A percentile compares a stretch with the other conserved stretches of the same genome.
Conservation (phyloP, 2,888 invertebrate species). For the Allacma fusca region DNA sequence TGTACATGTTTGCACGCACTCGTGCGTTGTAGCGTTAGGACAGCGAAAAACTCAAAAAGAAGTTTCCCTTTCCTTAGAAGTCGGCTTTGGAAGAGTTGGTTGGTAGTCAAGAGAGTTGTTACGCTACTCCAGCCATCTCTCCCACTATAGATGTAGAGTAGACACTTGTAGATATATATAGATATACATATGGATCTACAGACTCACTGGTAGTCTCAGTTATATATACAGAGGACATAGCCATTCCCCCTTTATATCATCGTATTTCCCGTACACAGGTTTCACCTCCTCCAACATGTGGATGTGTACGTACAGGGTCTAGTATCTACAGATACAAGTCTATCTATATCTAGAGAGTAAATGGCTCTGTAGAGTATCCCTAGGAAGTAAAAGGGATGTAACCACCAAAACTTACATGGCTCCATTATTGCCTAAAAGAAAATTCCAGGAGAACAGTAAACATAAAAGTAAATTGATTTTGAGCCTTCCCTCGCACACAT, state of each 20-base stretch:
- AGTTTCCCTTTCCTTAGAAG: constrained; percentile 5
- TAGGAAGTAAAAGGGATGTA: too few species aligned
- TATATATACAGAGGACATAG: too few species aligned
- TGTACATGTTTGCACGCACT: constrained; percentile 34
- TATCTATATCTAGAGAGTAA: too few species aligned
- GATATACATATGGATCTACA: too few species aligned
- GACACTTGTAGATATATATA: too few species aligned
- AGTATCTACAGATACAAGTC: too few species aligned
- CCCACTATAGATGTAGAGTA: too few species aligned
- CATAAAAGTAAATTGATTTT: constrained; percentile 42
- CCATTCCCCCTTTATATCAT: not conserved
- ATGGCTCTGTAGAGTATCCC: too few species aligned
- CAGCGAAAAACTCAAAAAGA: constrained; percentile 1
- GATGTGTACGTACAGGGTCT: too few species aligned
- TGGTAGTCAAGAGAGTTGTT: constrained; percentile 7
- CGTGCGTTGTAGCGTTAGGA: constrained; percentile 30
- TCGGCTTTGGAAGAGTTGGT: not conserved
- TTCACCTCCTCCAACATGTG: too few species aligned
- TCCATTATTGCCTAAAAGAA: constrained; percentile 24
- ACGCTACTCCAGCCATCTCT: not conserved
- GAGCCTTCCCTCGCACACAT: constrained; percentile 33
- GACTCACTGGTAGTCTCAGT: not conserved
- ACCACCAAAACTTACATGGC: constrained; percentile 1
- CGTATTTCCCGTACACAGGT: too few species aligned
- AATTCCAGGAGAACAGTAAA: constrained; percentile 34